Evolutionary conservation across 1,140 invertebrate species (phyloP).

Genomic region (Trissolcus basalis): DNA sequence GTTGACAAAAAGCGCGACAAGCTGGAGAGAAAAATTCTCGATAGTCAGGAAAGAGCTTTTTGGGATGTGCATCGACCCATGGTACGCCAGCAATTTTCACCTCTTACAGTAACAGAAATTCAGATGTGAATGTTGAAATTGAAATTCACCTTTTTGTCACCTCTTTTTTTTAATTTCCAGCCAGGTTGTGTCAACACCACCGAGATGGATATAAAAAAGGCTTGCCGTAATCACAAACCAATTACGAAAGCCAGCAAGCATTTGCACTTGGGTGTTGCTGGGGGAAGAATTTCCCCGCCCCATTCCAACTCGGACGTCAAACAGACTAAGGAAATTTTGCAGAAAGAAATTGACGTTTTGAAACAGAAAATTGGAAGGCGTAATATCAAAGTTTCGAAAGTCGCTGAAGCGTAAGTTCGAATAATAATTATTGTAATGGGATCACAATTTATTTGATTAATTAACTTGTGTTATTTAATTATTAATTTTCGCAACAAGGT

Average conservation of each 20-base stretch:
- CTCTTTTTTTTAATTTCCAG: constrained; percentile 72
- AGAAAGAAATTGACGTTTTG: constrained; percentile 81
- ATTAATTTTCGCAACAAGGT: no score
- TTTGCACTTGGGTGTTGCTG: constrained; percentile 74
- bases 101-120: not conserved
- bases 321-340: constrained; percentile 76
- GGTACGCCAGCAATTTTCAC: constrained; percentile 75
- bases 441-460: no score
- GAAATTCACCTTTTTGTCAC: not conserved
- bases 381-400: constrained; percentile 97
- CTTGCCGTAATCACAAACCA: constrained; percentile 83
- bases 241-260: constrained; percentile 77
- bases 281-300: constrained; percentile 80
- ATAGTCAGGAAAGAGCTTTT: constrained; percentile 99
- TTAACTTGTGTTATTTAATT: no score
- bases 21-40: constrained; percentile 96
- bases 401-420: constrained; percentile 91
- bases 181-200: constrained; percentile 91
- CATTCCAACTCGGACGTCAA: constrained; percentile 77
- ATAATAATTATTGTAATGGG: no score
- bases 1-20: constrained; percentile 99
- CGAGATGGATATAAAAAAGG: constrained; percentile 93
- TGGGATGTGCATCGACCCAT: constrained; percentile 99
- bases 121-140: constrained; percentile 1
- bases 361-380: constrained; percentile 89